Evolutionary conservation across 2,888 invertebrate species (phyloP).

Genomic region (Nasonovia ribisnigri): DNA sequence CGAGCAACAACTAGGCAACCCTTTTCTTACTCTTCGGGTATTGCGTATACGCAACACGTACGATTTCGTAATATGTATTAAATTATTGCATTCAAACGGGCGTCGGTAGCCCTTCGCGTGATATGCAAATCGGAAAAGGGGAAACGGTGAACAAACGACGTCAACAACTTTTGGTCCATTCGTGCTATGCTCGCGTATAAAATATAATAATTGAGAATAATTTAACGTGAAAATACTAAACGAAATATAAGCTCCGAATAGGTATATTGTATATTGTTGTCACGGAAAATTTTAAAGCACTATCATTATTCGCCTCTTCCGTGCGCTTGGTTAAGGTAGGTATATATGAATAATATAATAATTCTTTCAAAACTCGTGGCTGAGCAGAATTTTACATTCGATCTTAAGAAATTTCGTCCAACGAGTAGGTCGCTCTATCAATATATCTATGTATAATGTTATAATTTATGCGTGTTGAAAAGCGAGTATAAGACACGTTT

Average conservation of each 20-base stretch:
- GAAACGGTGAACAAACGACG: neutral
- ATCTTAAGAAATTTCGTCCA: neutral
- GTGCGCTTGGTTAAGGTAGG: neutral
- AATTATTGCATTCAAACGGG: constrained; percentile 2
- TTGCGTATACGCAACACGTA: constrained; percentile 53
- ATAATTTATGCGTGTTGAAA: neutral
- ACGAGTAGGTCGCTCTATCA: neutral
- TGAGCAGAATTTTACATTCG: neutral
- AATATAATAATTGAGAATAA: neutral
- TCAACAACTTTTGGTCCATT: constrained; percentile 8
- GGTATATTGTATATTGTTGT: neutral
- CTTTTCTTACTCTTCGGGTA: neutral
- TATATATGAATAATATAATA: neutral
- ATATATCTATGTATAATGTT: neutral
- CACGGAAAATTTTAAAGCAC: neutral
- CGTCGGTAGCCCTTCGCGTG: neutral
- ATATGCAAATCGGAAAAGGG: constrained; percentile 44
- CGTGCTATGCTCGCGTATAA: neutral
- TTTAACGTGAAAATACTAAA: neutral
- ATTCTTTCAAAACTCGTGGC: neutral
- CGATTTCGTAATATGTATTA: constrained; percentile 39
- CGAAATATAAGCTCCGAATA: neutral
- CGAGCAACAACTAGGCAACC: constrained; percentile 16
- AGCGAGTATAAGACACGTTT: neutral
- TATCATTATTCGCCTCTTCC: neutral